Evolutionary conservation across 2,113 vertebrate genomes (phyloP).

Genomic region (Thomomys bottae): DNA sequence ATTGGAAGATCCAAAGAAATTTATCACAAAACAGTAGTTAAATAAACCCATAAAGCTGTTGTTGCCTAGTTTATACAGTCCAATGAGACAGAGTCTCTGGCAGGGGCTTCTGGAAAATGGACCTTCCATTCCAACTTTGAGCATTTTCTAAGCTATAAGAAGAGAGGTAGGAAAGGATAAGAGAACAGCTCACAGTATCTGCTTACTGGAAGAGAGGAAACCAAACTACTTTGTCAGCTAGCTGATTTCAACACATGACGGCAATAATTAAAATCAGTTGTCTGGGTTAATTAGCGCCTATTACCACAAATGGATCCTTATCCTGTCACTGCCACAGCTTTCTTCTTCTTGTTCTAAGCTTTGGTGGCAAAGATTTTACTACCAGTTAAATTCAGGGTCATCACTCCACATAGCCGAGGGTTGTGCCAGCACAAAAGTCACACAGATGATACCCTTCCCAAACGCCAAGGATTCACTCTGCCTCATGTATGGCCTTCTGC

Average conservation of each 20-base stretch:
- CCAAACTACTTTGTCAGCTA: constrained; percentile 31
- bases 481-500: background rate
- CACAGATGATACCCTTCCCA: background rate
- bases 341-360: constrained; percentile 44
- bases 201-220: constrained; percentile 63
- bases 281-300: constrained; percentile 67
- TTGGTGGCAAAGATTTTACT: constrained; percentile 35
- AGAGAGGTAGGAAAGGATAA: background rate
- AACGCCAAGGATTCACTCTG: background rate
- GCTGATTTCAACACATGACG: constrained; percentile 72
- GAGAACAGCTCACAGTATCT: background rate
- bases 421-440: background rate
- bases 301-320: constrained; percentile 35
- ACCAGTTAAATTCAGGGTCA: background rate
- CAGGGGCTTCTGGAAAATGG: background rate
- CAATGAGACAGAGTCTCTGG: background rate
- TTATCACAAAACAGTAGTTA: background rate
- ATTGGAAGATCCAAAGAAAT: background rate
- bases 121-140: background rate
- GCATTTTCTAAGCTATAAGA: background rate
- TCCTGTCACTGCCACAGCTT: constrained; percentile 56
- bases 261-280: constrained; percentile 70
- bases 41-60: background rate
- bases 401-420: background rate
- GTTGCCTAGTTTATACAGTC: background rate